phyloP scores from a whole-genome alignment of 1,140 invertebrate genomes.

The Nephila pilipes region DNA sequence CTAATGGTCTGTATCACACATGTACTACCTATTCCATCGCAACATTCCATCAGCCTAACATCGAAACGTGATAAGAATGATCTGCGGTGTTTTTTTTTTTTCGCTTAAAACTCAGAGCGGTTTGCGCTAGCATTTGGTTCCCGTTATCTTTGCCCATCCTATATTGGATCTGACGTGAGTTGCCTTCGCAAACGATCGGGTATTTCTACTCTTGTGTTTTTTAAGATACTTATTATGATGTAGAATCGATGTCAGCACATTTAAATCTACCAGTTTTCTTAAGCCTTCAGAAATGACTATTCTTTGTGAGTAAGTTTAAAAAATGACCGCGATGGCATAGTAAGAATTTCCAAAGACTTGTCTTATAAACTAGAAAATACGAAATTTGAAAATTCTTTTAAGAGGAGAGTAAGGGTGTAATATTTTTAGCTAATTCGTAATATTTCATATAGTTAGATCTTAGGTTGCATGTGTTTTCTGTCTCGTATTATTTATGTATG shows the following conservation, averaged over 20 bases:
- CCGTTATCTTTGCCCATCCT: constrained; percentile 32
- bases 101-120: constrained; percentile 1
- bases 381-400: too few species aligned
- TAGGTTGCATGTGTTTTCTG: too few species aligned
- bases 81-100: constrained; percentile 39
- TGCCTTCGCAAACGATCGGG: not conserved
- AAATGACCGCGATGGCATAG: not conserved
- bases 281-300: constrained; percentile 37
- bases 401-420: too few species aligned
- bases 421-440: too few species aligned
- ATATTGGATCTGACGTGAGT: constrained; percentile 54
- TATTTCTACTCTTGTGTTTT: constrained; percentile 20
- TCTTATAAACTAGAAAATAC: too few species aligned
- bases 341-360: not conserved
- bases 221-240: constrained; percentile 53
- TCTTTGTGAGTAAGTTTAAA: not conserved
- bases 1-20: constrained; percentile 45
- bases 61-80: constrained; percentile 21
- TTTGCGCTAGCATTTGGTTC: not conserved
- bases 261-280: constrained; percentile 43
- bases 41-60: constrained; percentile 62
- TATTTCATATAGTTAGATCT: too few species aligned
- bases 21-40: constrained; percentile 29
- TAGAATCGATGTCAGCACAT: constrained; percentile 45
- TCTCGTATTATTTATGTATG: too few species aligned